Evolutionary conservation across 2,797 vertebrate species (phyloP).

Genomic region (Anolis apletophallus): DNA sequence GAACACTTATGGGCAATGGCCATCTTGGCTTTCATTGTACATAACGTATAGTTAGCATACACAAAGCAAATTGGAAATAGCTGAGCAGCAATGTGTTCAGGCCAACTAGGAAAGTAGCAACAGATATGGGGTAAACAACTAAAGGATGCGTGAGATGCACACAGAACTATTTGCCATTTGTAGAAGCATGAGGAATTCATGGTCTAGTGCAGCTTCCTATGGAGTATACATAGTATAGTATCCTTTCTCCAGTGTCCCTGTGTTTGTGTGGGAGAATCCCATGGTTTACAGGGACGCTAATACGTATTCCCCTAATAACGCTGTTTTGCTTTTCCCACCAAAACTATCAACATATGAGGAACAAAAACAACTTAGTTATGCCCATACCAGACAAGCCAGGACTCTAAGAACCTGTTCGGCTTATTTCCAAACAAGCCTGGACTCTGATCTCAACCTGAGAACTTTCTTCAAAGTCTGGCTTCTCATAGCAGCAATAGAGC

Average conservation of each 20-base stretch:
- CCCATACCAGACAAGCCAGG: too few species aligned
- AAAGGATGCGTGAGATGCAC: not conserved
- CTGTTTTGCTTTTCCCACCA: not conserved
- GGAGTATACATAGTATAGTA: not conserved
- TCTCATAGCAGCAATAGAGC: not conserved
- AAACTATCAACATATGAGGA: not conserved
- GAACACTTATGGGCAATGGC: not conserved
- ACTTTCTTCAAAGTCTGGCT: not conserved
- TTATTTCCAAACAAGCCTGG: not conserved
- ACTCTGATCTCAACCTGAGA: not conserved
- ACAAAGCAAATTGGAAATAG: not conserved
- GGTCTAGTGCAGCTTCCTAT: not conserved
- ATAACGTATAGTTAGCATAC: not conserved
- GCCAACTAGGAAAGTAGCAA: not conserved
- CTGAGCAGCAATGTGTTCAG: not conserved
- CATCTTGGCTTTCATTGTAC: not conserved
- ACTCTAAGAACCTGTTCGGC: too few species aligned
- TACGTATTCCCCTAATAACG: not conserved
- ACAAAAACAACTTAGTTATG: not conserved
- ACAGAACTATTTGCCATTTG: not conserved
- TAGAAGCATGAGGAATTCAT: not conserved
- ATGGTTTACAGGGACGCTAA: not conserved
- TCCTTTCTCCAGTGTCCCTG: not conserved
- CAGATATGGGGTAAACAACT: not conserved
- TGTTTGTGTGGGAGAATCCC: not conserved